A percentile compares a stretch with the other conserved stretches of the same genome.
Evolutionary conservation across 2,797 vertebrate species (phyloP).

Genomic region (Distichodus sexfasciatus): DNA sequence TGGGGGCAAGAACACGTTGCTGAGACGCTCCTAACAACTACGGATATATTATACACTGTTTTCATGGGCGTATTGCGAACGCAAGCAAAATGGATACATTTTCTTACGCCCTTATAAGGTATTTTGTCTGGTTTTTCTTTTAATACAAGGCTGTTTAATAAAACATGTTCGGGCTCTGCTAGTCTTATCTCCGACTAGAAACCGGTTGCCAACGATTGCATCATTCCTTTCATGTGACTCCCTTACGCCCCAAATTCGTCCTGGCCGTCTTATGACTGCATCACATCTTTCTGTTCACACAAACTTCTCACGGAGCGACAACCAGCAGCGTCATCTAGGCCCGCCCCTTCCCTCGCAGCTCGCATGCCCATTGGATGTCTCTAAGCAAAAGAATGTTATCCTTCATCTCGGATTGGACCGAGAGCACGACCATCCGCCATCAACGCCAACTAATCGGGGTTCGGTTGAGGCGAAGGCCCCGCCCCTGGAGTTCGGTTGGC

Average conservation of each 20-base stretch:
- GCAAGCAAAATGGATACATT: conserved; percentile 64
- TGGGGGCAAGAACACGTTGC: conserved; percentile 13
- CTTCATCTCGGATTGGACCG: conserved; percentile 49
- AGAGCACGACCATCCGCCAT: not conserved
- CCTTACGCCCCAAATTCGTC: conserved; percentile 86
- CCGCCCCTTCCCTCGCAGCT: conserved; percentile 36
- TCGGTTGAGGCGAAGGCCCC: conserved; percentile 59
- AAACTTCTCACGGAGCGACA: conserved; percentile 68
- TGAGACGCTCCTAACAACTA: conserved; percentile 21
- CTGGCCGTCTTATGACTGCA: conserved; percentile 85
- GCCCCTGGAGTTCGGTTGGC: conserved; percentile 75
- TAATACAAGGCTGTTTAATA: conserved; percentile 83
- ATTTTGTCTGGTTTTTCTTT: conserved; percentile 77
- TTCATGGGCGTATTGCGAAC: conserved; percentile 54
- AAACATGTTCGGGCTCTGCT: conserved; percentile 84
- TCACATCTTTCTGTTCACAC: conserved; percentile 77
- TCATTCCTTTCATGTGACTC: conserved; percentile 90
- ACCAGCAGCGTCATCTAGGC: conserved; percentile 32
- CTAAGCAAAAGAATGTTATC: conserved; percentile 71
- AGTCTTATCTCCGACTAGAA: conserved; percentile 85
- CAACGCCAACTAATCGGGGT: fast-evolving
- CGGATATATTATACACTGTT: conserved; percentile 26
- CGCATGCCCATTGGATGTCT: conserved; percentile 71
- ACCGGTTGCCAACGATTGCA: conserved; percentile 86
- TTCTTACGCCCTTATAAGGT: conserved; percentile 70